Conservation (phyloP, 2,113 vertebrate genomes). For the Pangasianodon hypophthalmus region DNA sequence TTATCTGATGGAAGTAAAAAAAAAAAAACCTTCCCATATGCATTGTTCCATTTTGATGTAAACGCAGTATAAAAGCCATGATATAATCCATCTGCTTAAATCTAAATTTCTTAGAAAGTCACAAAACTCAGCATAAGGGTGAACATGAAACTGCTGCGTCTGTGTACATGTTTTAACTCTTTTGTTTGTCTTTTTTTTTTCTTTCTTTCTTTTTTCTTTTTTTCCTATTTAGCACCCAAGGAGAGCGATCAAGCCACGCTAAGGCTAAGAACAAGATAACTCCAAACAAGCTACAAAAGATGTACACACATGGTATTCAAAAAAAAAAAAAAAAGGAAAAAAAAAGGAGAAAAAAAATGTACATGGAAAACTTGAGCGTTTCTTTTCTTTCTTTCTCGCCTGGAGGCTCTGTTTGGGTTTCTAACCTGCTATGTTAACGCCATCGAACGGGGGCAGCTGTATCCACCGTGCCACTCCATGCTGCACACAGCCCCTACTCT, state of each 20-base stretch:
- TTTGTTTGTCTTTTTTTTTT: not conserved
- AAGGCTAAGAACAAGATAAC: slow-evolving; percentile 66
- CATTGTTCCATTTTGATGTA: not conserved
- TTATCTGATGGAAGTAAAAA: not conserved
- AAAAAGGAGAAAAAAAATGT: slow-evolving; percentile 57
- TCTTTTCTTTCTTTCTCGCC: slow-evolving; percentile 62
- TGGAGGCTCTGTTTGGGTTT: slow-evolving; percentile 53
- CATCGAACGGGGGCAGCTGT: slow-evolving; percentile 31
- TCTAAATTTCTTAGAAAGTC: not conserved
- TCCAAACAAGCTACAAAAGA: slow-evolving; percentile 62
- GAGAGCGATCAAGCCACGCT: slow-evolving; percentile 52
- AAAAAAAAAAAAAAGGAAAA: slow-evolving; percentile 64
- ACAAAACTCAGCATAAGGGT: not conserved
- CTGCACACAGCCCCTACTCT: slow-evolving; percentile 34
- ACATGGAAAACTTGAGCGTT: slow-evolving; percentile 71
- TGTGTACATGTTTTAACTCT: not conserved
- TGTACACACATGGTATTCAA: slow-evolving; percentile 61
- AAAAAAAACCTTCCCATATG: not conserved
- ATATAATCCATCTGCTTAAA: not conserved
- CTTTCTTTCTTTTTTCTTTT: not conserved
- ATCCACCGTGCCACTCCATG: slow-evolving; percentile 17
- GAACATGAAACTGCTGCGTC: not conserved
- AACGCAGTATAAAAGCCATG: not conserved
- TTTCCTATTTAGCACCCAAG: slow-evolving; percentile 50
- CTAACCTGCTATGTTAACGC: slow-evolving; percentile 37